Evolutionary conservation across 1,140 invertebrate genomes (phyloP), one percentile per base, ranked within the genome.

Genomic region (Macrostomum lignano): DNA sequence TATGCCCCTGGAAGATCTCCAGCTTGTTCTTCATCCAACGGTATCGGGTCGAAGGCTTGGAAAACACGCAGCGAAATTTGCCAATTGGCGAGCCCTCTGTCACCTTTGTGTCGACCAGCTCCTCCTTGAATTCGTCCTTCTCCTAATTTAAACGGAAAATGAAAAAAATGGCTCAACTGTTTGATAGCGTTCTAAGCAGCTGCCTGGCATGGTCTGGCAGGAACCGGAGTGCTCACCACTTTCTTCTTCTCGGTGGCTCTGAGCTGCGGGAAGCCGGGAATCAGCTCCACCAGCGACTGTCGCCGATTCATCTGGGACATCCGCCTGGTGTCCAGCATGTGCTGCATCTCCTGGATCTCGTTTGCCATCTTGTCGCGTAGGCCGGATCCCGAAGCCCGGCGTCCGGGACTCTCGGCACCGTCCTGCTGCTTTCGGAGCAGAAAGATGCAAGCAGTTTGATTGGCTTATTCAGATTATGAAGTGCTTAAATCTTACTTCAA

Each of bases 201-300:
- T n/a, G n/a, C n/a, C n/a, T n/a, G n/a, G n/a, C n/a, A n/a, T n/a
- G n/a, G n/a, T n/a, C n/a, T n/a, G n/a, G n/a, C n/a, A n/a, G n/a
- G 22, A 23, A 17, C 21, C 17, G 7, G 13, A 39, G 31, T 33
- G 28, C 33, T 38, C 46, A 55, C 49, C 50, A 49, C 55, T 44
- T 51, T 47, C 42, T 51, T 46, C 45, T 53, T 59, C 47, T 62
- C 55, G 38, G 46, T 44, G 32, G 58, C 48, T 63, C 81, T 74
- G 46, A 86, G 69, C 46, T 69, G 70, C 46, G 79, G 79, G 79
- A 79, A 88, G 64, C 84, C 79, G 46, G 78, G 78, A 58, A 88
- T 86, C 64, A 82, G 63, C 63, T 86, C 77, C 46, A 77, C 76
- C 57, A 86, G 65, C 42, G 77, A 84, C 48, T 69, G 71, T 63